These are phyloP conservation scores for Gasteruption jaculator DNA, from an alignment of 2,888 invertebrate species.

Conservation along the genomic window DNA sequence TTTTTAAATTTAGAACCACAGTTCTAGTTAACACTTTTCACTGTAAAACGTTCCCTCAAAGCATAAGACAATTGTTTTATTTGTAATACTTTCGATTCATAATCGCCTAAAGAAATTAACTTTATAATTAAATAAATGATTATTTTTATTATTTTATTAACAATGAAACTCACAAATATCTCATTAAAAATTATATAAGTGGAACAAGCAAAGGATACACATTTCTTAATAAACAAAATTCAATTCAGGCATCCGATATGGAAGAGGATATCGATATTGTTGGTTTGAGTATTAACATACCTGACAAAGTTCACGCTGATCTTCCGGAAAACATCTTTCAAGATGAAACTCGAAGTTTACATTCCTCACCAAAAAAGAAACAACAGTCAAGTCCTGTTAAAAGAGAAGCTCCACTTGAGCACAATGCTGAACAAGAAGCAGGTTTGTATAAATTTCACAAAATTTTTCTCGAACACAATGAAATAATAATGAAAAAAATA, in stretches of 20 bases:
- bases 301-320: slow-evolving; percentile 29
- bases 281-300: slow-evolving; percentile 26
- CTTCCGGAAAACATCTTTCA: slow-evolving; percentile 35
- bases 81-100: too few relatives aligned
- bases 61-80: too few relatives aligned
- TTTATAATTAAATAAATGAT: not conserved
- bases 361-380: too few relatives aligned
- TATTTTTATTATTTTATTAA: slow-evolving; percentile 1
- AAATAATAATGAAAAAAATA: slow-evolving; percentile 23
- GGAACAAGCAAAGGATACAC: too few relatives aligned
- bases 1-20: too few relatives aligned
- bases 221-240: slow-evolving; percentile 10
- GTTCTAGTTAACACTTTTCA: too few relatives aligned
- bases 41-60: too few relatives aligned
- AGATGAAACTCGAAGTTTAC: slow-evolving; percentile 21
- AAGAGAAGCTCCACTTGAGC: slow-evolving; percentile 12
- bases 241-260: slow-evolving; percentile 38
- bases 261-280: slow-evolving; percentile 45
- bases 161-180: slow-evolving; percentile 1
- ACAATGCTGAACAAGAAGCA: slow-evolving; percentile 9
- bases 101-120: too few relatives aligned
- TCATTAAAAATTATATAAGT: slow-evolving; percentile 2
- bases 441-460: slow-evolving; percentile 3
- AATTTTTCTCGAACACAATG: slow-evolving; percentile 11
- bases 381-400: slow-evolving; percentile 18